phyloP scores from a whole-genome alignment of 2,797 vertebrate genomes.

The Miichthys miiuy region DNA sequence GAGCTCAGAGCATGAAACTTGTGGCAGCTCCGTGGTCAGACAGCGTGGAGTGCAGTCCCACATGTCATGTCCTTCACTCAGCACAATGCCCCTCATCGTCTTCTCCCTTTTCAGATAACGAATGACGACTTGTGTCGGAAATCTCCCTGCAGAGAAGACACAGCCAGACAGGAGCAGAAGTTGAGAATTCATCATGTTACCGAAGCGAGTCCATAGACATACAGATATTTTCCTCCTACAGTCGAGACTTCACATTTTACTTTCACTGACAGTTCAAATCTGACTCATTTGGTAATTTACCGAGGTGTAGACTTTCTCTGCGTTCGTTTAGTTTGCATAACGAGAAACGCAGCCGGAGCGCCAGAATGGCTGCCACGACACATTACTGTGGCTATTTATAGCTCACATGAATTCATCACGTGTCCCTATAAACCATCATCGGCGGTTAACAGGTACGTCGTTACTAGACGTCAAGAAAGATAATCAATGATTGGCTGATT shows the following conservation, averaged over 20 bases:
- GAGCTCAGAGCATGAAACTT: slow-evolving; percentile 64
- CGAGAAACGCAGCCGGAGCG: too few species aligned
- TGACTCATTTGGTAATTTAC: not conserved
- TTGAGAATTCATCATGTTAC: not conserved
- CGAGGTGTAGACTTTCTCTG: too few species aligned
- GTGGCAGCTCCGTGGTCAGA: slow-evolving; percentile 69
- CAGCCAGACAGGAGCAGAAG: not conserved
- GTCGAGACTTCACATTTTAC: not conserved
- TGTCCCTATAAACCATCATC: not conserved
- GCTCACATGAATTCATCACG: not conserved
- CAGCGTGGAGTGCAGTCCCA: slow-evolving; percentile 61
- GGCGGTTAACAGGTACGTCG: too few species aligned
- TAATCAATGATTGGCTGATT: not conserved
- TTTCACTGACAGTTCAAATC: not conserved
- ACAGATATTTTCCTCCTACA: not conserved
- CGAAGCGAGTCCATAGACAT: not conserved
- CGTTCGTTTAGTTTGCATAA: too few species aligned
- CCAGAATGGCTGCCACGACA: not conserved
- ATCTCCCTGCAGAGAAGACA: slow-evolving; percentile 88
- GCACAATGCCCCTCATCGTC: slow-evolving; percentile 50
- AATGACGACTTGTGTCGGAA: slow-evolving; percentile 99
- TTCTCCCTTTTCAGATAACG: slow-evolving; percentile 88
- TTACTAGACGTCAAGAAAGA: not conserved
- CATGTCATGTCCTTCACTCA: slow-evolving; percentile 66
- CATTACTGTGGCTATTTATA: not conserved